These are phyloP conservation scores for Molossus alvarezi DNA, from an alignment of 2,797 vertebrate species.

Conservation along the genomic window DNA sequence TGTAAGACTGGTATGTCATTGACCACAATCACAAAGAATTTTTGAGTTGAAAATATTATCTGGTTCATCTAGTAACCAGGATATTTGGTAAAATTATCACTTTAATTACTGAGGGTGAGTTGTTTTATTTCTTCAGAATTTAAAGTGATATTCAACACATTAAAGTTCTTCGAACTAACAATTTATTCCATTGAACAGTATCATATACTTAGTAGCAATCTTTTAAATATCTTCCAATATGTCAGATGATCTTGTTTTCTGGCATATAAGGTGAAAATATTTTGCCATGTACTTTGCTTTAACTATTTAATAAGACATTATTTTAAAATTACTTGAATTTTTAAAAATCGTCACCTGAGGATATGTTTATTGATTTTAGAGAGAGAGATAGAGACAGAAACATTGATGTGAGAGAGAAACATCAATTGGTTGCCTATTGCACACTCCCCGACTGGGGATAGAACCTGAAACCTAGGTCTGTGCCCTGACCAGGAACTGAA, in stretches of 20 bases:
- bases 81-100: conserved; percentile 61
- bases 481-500: background rate
- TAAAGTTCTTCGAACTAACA: conserved; percentile 33
- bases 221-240: conserved; percentile 27
- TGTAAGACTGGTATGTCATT: conserved; percentile 22
- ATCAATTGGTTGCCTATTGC: background rate
- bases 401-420: background rate
- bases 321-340: conserved; percentile 30
- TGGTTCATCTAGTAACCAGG: conserved; percentile 33
- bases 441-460: background rate
- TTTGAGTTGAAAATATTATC: conserved; percentile 53
- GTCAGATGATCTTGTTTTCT: conserved; percentile 42
- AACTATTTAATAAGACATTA: conserved; percentile 67
- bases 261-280: conserved; percentile 28
- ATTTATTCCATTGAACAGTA: background rate
- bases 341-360: background rate
- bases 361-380: background rate
- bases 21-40: conserved; percentile 43
- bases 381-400: background rate
- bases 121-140: conserved; percentile 61
- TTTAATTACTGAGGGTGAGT: conserved; percentile 60
- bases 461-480: background rate
- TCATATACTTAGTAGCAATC: conserved; percentile 37
- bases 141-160: conserved; percentile 29
- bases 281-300: conserved; percentile 39